These are phyloP conservation scores for Rhynchomys soricoides DNA, from an alignment of 2,113 vertebrate species.

Conservation along the genomic window DNA sequence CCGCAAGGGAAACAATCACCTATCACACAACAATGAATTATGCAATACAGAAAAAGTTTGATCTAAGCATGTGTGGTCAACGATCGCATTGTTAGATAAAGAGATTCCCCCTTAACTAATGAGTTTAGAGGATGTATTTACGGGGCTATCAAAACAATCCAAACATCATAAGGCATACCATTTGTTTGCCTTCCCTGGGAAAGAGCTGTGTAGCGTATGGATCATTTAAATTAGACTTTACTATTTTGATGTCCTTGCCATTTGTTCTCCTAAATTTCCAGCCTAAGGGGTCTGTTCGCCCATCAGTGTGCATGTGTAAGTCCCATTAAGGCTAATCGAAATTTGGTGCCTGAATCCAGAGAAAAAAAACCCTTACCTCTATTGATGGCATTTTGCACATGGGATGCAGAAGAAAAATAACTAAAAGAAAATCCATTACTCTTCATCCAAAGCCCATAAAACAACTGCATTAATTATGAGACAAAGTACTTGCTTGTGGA, in stretches of 20 bases:
- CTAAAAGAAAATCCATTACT: conserved; percentile 60
- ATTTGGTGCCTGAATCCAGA: conserved; percentile 78
- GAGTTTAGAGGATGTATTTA: conserved; percentile 74
- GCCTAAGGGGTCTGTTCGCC: conserved; percentile 71
- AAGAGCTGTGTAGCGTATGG: conserved; percentile 62
- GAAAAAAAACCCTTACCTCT: conserved; percentile 77
- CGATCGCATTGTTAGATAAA: conserved; percentile 47
- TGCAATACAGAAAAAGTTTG: conserved; percentile 33
- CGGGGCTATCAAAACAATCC: conserved; percentile 71
- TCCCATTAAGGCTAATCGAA: conserved; percentile 81
- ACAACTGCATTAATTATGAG: conserved; percentile 65
- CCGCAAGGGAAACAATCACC: background rate
- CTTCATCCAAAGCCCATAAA: conserved; percentile 46
- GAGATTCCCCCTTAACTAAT: conserved; percentile 60
- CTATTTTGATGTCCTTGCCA: conserved; percentile 75
- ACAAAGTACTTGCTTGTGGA: conserved; percentile 68
- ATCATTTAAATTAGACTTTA: conserved; percentile 77
- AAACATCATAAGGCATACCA: conserved; percentile 76
- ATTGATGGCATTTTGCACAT: conserved; percentile 74
- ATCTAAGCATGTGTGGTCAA: conserved; percentile 40
- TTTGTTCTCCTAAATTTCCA: conserved; percentile 78
- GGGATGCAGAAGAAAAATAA: conserved; percentile 73
- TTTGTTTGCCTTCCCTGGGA: conserved; percentile 76
- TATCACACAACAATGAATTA: conserved; percentile 8
- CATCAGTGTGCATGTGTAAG: conserved; percentile 73